Conservation (phyloP, 2,797 vertebrate genomes). For the Phrynocephalus guinanensis region DNA sequence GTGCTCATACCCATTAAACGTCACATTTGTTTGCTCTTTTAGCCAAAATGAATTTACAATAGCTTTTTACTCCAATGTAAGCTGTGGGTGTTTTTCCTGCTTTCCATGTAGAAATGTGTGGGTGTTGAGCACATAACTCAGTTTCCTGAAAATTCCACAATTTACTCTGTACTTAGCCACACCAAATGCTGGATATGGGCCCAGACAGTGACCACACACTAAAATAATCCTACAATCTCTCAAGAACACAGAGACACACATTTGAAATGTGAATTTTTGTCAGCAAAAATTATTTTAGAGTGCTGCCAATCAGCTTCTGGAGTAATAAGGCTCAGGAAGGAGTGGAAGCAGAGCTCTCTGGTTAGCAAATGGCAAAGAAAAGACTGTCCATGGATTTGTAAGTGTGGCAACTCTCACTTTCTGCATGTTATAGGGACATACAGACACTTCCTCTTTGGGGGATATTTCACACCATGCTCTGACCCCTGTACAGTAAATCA, state of each 20-base stretch:
- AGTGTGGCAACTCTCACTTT: neutral
- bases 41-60: neutral
- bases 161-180: neutral
- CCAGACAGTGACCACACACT: neutral
- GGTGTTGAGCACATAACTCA: neutral
- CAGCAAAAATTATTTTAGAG: neutral
- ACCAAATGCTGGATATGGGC: neutral
- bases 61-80: neutral
- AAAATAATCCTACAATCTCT: neutral
- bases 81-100: neutral
- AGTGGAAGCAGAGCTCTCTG: neutral
- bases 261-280: neutral
- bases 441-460: neutral
- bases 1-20: neutral
- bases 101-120: neutral
- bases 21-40: neutral
- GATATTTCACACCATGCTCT: neutral
- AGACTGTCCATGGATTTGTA: neutral
- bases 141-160: neutral
- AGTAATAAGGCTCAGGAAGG: neutral
- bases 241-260: neutral
- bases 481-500: too few species aligned
- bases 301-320: neutral
- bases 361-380: neutral
- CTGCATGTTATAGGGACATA: neutral